A percentile compares a stretch with the other conserved stretches of the same genome.
Evolutionary conservation across 1,140 invertebrate species (phyloP).

Genomic region (Metopolophium dirhodum): DNA sequence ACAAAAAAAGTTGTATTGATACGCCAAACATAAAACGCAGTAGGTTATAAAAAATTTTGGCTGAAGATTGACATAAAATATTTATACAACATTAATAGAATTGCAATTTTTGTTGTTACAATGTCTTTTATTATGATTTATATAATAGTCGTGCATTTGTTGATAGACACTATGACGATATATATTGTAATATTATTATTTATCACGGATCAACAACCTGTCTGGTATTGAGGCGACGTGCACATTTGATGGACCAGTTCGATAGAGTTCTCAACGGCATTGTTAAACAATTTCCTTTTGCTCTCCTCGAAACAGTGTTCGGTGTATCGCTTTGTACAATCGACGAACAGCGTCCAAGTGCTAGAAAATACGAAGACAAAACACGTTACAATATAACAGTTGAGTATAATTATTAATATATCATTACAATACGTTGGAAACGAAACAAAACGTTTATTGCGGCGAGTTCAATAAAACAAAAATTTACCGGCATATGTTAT

Average conservation of each 20-base stretch:
- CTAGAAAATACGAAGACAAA: constrained; percentile 59
- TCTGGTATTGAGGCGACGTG: constrained; percentile 67
- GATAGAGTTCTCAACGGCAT: constrained; percentile 68
- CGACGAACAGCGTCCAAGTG: constrained; percentile 68
- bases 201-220: constrained; percentile 62
- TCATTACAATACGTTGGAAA: no score
- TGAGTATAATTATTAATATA: neutral
- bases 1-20: neutral
- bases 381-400: neutral
- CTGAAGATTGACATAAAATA: no score
- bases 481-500: constrained; percentile 67
- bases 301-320: constrained; percentile 68
- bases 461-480: neutral
- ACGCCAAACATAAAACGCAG: neutral
- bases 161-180: neutral
- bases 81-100: neutral
- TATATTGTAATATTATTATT: no score
- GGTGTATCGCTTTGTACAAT: constrained; percentile 68
- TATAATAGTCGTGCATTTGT: neutral
- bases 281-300: constrained; percentile 67
- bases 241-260: constrained; percentile 70
- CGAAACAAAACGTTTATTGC: no score
- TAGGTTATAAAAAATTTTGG: no score
- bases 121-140: neutral
- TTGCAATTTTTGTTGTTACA: neutral